Base-by-base conservation (phyloP, 2,797 vertebrate genomes). In the Pteropus rufus region DNA sequence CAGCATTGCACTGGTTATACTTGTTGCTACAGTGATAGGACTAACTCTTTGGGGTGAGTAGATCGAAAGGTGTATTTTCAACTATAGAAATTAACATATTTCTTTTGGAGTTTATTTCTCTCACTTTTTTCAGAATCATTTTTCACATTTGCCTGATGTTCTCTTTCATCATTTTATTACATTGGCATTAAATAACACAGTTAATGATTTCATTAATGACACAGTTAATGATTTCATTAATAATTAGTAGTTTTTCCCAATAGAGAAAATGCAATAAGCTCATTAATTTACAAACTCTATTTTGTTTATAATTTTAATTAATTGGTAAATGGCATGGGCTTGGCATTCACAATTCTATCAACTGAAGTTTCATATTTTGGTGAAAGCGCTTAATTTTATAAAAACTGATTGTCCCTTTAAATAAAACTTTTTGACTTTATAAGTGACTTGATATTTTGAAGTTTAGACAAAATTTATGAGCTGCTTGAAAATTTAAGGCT, bases 11-110 rank as follows among this genome's bases (percentile, higher is more conserved):
- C 2, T 94, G n/a, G 34, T 86, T 72, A 6, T 82, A n/a, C 52
- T 92, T 2, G 36, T 83, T 34, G 62, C 75, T 41, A 81, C 67
- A 19, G 64, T 93, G 46, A 82, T 90, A 77, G 94, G 94, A 87
- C 41, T 92, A 19, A 75, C 10, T 16, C 14, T 70, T 49, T 83
- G 56, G 49, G 70, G 92, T 94, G 69, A 95, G 80, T 92, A 69
- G 52, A 21, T 10, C 58, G 34, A 92, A 73, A 77, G 24, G 15
- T 70, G 11, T 23, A 16, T 36, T 8, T 86, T n/a, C 10, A 70
- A 76, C 29, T 80, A 15, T 4, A 58, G 36, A 84, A 15, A 82
- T 19, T 16, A 77, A 31, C 3, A 18, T 18, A 10, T 52, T 87
- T 91, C 23, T 26, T 75, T 79, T 87, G 62, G 69, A 15, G 34